A percentile compares a stretch with the other conserved stretches of the same genome.
These are phyloP conservation scores for Otus sunia DNA, from an alignment of 2,113 vertebrate genomes.

Conservation along the genomic window DNA sequence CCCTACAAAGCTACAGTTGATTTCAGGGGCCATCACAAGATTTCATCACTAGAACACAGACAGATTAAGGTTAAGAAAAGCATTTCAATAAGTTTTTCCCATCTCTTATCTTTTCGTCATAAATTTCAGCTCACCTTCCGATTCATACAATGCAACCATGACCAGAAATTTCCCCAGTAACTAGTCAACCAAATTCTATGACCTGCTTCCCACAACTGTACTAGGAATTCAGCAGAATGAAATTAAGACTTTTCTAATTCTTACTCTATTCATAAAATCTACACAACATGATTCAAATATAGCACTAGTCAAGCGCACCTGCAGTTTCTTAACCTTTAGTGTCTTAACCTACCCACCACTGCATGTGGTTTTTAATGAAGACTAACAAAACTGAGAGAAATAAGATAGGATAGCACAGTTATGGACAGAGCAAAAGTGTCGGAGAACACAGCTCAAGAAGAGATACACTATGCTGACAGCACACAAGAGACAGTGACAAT, in stretches of 20 bases:
- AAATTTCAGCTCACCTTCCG: background rate
- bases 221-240: background rate
- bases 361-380: background rate
- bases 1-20: background rate
- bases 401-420: background rate
- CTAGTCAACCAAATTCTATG: background rate
- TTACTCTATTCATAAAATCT: background rate
- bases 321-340: background rate
- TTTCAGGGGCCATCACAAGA: background rate
- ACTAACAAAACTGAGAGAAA: background rate
- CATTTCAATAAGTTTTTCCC: background rate
- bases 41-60: background rate
- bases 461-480: background rate
- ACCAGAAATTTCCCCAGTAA: background rate
- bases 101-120: background rate
- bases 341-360: background rate
- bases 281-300: background rate
- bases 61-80: background rate
- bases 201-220: background rate
- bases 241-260: background rate
- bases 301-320: background rate
- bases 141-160: background rate
- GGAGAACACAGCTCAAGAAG: background rate
- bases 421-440: background rate
- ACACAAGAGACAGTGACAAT: background rate